These are phyloP conservation scores for Paraplagusia blochii DNA, from an alignment of 2,113 vertebrate genomes.

Conservation along the genomic window DNA sequence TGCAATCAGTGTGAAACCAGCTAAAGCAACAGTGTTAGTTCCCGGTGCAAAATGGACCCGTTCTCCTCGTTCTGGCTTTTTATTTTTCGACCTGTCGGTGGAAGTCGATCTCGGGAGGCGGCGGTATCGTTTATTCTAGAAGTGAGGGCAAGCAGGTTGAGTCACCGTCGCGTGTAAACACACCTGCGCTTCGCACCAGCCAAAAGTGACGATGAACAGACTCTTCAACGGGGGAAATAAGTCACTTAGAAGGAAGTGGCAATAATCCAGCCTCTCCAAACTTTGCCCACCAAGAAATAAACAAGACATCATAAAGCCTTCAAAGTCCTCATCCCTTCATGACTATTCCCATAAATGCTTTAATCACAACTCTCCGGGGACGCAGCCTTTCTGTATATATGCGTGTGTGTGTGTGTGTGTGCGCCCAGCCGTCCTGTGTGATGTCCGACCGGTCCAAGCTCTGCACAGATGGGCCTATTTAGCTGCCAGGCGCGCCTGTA, in stretches of 20 bases:
- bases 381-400: slow-evolving; percentile 33
- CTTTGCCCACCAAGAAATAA: slow-evolving; percentile 75
- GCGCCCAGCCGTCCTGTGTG: slow-evolving; percentile 61
- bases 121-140: slow-evolving; percentile 11
- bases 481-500: slow-evolving; percentile 69
- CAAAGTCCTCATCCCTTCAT: slow-evolving; percentile 74
- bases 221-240: slow-evolving; percentile 49
- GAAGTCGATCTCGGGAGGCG: slow-evolving; percentile 15
- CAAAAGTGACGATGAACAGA: slow-evolving; percentile 57
- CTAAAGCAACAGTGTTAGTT: slow-evolving; percentile 29
- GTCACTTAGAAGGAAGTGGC: slow-evolving; percentile 63
- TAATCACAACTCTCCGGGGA: slow-evolving; percentile 70
- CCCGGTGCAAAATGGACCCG: slow-evolving; percentile 21
- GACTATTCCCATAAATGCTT: slow-evolving; percentile 75
- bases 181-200: slow-evolving; percentile 53
- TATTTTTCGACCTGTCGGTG: slow-evolving; percentile 28
- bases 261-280: slow-evolving; percentile 71
- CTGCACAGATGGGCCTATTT: slow-evolving; percentile 75
- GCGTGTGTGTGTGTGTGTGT: slow-evolving; percentile 33
- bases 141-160: slow-evolving; percentile 21
- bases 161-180: slow-evolving; percentile 27
- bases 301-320: slow-evolving; percentile 75
- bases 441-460: slow-evolving; percentile 70
- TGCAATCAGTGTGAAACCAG: slow-evolving; percentile 57
- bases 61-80: slow-evolving; percentile 50